Percentiles rank a stretch among this genome's conserved stretches.
Evolutionary conservation across 2,888 invertebrate species (phyloP).

Genomic region (Nudaria mundana): DNA sequence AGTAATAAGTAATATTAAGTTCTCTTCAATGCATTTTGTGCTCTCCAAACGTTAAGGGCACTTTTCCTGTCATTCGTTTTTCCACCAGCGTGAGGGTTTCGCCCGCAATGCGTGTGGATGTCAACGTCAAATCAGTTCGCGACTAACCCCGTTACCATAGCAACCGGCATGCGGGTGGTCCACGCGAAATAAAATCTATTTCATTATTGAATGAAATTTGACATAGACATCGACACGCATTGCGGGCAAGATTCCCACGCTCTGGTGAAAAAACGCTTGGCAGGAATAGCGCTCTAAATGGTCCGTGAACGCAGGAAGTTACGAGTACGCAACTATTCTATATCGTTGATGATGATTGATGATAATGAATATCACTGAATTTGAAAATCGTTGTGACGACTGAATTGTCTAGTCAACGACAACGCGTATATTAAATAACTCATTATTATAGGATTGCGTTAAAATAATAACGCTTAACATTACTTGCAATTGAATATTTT

Average conservation of each 20-base stretch:
- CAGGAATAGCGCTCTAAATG: too few species aligned
- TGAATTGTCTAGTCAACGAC: constrained; percentile 52
- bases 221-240: too few species aligned
- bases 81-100: too few species aligned
- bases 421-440: constrained; percentile 36
- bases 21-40: constrained; percentile 40
- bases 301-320: constrained; percentile 57
- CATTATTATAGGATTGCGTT: constrained; percentile 34
- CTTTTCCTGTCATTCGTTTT: too few species aligned
- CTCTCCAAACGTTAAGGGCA: constrained; percentile 38
- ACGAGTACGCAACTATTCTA: constrained; percentile 47
- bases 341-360: constrained; percentile 13
- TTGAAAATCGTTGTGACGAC: constrained; percentile 45
- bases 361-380: background rate
- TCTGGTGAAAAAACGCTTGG: too few species aligned
- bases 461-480: constrained; percentile 37
- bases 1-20: constrained; percentile 50
- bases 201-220: too few species aligned
- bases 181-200: too few species aligned
- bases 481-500: constrained; percentile 26
- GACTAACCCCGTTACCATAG: too few species aligned
- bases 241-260: too few species aligned
- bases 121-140: too few species aligned
- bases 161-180: too few species aligned
- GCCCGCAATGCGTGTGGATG: too few species aligned